Base-by-base conservation (phyloP, 2,797 vertebrate genomes). In the Xiphophorus birchmanni region DNA sequence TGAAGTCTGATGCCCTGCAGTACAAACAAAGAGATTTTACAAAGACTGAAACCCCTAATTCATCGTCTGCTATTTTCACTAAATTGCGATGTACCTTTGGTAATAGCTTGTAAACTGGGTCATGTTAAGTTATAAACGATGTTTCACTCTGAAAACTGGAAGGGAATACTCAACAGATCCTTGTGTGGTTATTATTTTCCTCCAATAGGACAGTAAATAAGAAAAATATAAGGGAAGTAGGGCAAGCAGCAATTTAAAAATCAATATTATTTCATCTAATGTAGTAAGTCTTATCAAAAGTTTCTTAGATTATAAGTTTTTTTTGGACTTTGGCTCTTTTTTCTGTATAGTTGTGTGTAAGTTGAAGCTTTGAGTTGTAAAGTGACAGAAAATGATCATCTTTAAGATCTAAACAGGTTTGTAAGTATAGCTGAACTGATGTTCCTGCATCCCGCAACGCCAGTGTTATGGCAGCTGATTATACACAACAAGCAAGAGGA, bases 11-110 rank as follows among this genome's bases (percentile, higher is more conserved):
- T 86, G 87, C 87, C 92, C 87, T 84, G 75, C 91, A 92, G 87
- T 78, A 80, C 89, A 90, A 93, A 94, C 87, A 92, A 85, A 89
- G 42, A 82, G 79, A 80, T 82, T 86, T 85, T 74, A 60, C 45
- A 77, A 42, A 86, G 69, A 84, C 78, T 85, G 79, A 76, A 76
- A 52, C 73, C 83, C 75, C 81, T 86, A 79, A 86, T 86, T 87
- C 83, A 80, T 76, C 82, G 42, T 79, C 75, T 90, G 73, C 40
- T 79, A 10, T 77, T 76, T 73, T 74, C 21, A 73, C 48, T 65
- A n/a, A 73, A 11, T 45, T 52, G 26, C 77, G 58, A 40, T 26
- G 15, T 18, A 80, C 74, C 69, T 87, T 67, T 4, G 2, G 26
- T 67, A 44, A 52, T 11, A 65, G 40, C 5, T 80, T 69, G 44